Conservation (phyloP, 2,888 invertebrate species). For the Acleris emargana region DNA sequence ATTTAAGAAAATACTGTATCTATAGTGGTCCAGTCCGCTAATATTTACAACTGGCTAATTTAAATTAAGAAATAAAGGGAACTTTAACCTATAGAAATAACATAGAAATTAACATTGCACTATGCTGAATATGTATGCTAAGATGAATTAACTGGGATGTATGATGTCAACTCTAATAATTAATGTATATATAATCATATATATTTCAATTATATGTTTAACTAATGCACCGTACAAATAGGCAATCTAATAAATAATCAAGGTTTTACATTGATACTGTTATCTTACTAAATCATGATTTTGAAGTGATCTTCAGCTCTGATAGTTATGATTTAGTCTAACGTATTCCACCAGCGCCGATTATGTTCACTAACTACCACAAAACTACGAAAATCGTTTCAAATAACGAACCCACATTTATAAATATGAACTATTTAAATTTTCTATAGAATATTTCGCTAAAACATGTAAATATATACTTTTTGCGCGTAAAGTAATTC, state of each 20-base stretch:
- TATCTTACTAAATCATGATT: constrained; percentile 47
- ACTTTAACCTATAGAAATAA: constrained; percentile 44
- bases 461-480: constrained; percentile 38
- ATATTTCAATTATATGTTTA: constrained; percentile 41
- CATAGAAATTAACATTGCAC: constrained; percentile 43
- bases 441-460: constrained; percentile 34
- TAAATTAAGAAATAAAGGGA: constrained; percentile 51
- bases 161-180: constrained; percentile 40
- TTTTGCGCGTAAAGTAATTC: constrained; percentile 46
- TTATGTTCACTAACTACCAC: no score
- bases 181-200: constrained; percentile 44
- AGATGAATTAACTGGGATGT: constrained; percentile 49
- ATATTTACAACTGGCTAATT: constrained; percentile 78
- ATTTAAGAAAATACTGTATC: constrained; percentile 81
- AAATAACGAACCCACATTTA: constrained; percentile 5
- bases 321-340: no score
- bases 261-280: constrained; percentile 77
- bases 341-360: no score
- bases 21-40: constrained; percentile 66
- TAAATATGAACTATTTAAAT: constrained; percentile 20
- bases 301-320: background rate
- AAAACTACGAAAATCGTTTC: no score
- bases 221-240: constrained; percentile 69
- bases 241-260: constrained; percentile 63
- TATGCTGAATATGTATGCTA: constrained; percentile 40